A percentile compares a stretch with the other conserved stretches of the same genome.
These are phyloP conservation scores for Opisthograptis luteolata DNA, from an alignment of 2,888 invertebrate species.

Conservation along the genomic window DNA sequence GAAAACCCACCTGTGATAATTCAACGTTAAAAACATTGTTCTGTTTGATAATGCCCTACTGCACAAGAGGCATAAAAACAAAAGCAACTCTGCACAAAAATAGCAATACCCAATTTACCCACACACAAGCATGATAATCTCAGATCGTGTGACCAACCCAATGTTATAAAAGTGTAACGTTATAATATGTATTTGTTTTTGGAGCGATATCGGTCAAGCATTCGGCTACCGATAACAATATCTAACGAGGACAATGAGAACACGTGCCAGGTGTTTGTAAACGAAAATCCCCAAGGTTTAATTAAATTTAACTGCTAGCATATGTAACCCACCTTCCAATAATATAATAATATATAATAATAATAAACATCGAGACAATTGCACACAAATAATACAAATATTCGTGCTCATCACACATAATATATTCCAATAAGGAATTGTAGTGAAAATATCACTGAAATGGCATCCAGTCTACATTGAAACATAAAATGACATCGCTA, in stretches of 20 bases:
- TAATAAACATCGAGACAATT: neutral
- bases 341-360: neutral
- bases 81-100: neutral
- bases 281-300: conserved; percentile 14
- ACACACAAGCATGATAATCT: no score
- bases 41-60: no score
- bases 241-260: conserved; percentile 35
- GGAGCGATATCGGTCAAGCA: conserved; percentile 47
- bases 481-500: no score
- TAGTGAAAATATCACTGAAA: no score
- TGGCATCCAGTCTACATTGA: no score
- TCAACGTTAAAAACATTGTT: no score
- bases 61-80: no score
- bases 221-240: conserved; percentile 46
- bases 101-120: neutral
- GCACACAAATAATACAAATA: no score
- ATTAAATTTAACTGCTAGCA: neutral
- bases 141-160: conserved; percentile 19
- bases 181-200: conserved; percentile 37
- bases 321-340: no score
- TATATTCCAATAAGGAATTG: no score
- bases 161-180: conserved; percentile 10
- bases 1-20: no score
- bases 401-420: no score
- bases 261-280: conserved; percentile 46